Evolutionary conservation across 1,140 invertebrate genomes (phyloP).

Genomic region (Chelonus insularis): DNA sequence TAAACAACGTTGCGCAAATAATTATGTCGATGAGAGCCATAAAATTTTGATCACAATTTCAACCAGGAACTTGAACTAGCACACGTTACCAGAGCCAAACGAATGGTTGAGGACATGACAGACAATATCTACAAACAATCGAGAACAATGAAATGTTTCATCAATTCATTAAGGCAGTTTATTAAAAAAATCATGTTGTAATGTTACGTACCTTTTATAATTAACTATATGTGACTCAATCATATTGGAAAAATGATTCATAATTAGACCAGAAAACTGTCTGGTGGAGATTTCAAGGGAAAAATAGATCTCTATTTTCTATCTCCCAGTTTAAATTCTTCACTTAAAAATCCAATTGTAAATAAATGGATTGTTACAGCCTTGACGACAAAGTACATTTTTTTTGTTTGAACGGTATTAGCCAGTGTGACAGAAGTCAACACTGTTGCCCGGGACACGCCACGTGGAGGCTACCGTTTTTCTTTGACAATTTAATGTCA

Average conservation of each 20-base stretch:
- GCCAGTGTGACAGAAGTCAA: too few species aligned
- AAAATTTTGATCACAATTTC: constrained; percentile 67
- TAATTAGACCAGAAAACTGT: constrained; percentile 71
- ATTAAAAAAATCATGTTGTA: not conserved
- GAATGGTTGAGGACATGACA: constrained; percentile 60
- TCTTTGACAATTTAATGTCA: too few species aligned
- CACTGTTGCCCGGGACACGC: too few species aligned
- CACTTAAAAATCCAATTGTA: constrained; percentile 76
- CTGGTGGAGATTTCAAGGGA: constrained; percentile 68
- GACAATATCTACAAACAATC: constrained; percentile 52
- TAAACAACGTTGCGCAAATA: constrained; percentile 61
- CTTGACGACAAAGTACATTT: too few species aligned
- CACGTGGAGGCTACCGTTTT: too few species aligned
- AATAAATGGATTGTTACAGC: constrained; percentile 69
- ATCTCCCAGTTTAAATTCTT: constrained; percentile 76
- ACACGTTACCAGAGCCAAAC: constrained; percentile 69
- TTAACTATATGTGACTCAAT: constrained; percentile 71
- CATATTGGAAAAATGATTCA: constrained; percentile 74
- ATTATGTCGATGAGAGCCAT: constrained; percentile 68
- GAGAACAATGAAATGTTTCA: not conserved
- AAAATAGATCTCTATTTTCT: constrained; percentile 60
- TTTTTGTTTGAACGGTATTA: too few species aligned
- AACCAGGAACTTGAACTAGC: constrained; percentile 64
- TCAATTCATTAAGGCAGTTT: not conserved
- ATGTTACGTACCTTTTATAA: constrained; percentile 60